Percentiles rank a stretch among this genome's conserved stretches.
phyloP scores from a whole-genome alignment of 2,888 invertebrate species.

The Cremastobaeus sp. region DNA sequence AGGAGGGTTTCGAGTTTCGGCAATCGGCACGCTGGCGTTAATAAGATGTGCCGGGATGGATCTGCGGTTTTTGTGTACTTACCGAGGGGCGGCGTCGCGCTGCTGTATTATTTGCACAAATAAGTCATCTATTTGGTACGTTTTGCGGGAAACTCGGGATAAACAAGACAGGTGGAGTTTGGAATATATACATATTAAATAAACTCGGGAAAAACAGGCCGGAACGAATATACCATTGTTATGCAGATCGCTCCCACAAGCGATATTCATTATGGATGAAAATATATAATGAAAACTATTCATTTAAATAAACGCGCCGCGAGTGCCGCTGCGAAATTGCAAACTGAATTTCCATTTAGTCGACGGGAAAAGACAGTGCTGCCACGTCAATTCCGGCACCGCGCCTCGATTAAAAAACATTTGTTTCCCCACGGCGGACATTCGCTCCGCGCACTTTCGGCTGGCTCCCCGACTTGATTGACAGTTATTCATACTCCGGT shows the following conservation, averaged over 20 bases:
- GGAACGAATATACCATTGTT: too few relatives aligned
- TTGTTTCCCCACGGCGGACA: constrained; percentile 1
- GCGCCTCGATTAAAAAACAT: constrained; percentile 6
- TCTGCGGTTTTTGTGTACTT: constrained; percentile 8
- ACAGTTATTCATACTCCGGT: constrained; percentile 4
- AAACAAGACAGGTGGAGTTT: background rate
- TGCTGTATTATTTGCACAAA: background rate
- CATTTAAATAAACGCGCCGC: too few relatives aligned
- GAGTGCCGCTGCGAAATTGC: too few relatives aligned
- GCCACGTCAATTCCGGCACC: background rate
- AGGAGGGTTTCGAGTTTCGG: constrained; percentile 28
- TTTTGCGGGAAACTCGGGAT: too few relatives aligned
- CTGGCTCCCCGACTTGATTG: too few relatives aligned
- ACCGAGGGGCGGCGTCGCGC: background rate
- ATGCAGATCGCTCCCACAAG: too few relatives aligned
- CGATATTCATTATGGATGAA: too few relatives aligned
- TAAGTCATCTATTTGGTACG: too few relatives aligned
- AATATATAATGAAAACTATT: too few relatives aligned
- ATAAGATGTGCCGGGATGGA: constrained; percentile 10
- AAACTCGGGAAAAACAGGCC: too few relatives aligned
- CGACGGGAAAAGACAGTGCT: background rate
- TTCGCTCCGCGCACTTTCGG: background rate
- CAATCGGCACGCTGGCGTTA: background rate
- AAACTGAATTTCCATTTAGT: too few relatives aligned
- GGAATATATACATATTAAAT: background rate